Evolutionary conservation across 2,113 vertebrate genomes (phyloP).

Genomic region (Euleptes europaea): DNA sequence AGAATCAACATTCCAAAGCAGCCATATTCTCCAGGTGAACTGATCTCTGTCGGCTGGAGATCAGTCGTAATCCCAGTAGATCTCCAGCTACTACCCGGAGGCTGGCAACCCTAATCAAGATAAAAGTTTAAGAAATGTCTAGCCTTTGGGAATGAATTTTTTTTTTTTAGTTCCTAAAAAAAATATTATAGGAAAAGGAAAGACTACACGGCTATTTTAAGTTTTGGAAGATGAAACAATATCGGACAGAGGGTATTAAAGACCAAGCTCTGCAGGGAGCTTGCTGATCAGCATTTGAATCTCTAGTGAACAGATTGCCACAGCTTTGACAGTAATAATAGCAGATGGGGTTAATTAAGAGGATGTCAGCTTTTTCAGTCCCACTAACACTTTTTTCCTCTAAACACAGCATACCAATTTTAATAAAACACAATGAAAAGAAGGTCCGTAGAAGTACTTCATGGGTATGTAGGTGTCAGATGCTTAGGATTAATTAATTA

Average conservation of each 20-base stretch:
- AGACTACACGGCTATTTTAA: conserved; percentile 48
- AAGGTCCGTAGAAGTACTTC: conserved; percentile 36
- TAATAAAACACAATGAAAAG: conserved; percentile 58
- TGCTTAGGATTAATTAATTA: conserved; percentile 30
- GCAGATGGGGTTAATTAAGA: conserved; percentile 72
- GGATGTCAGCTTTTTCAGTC: conserved; percentile 61
- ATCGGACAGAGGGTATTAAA: background rate
- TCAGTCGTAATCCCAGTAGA: too few species aligned
- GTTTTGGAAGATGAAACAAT: conserved; percentile 39
- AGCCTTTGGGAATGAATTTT: background rate
- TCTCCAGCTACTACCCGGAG: too few species aligned
- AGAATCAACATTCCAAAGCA: too few species aligned
- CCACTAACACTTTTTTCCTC: conserved; percentile 62
- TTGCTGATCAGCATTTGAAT: conserved; percentile 58
- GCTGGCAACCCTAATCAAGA: too few species aligned
- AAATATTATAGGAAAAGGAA: conserved; percentile 34
- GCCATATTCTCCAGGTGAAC: too few species aligned
- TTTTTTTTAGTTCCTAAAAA: background rate
- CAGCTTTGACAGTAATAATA: conserved; percentile 55
- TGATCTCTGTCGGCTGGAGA: too few species aligned
- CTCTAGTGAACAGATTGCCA: conserved; percentile 59
- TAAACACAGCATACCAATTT: conserved; percentile 63
- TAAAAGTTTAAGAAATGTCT: background rate
- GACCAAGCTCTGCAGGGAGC: conserved; percentile 28
- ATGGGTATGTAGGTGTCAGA: conserved; percentile 37